phyloP scores from a whole-genome alignment of 2,888 invertebrate species.

The Iphiclides podalirius region DNA sequence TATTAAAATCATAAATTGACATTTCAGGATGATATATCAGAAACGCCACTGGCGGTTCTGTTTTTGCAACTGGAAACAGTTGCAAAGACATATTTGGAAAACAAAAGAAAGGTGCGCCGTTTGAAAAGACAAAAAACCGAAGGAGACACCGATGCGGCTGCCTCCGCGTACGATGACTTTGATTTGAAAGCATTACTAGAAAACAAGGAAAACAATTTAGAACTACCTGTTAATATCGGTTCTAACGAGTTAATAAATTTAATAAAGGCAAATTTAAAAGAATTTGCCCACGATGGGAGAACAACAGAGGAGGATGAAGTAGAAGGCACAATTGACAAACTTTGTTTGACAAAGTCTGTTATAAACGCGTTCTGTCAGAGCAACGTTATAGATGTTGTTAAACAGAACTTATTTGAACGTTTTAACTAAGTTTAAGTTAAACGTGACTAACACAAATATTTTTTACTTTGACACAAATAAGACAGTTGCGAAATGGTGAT shows the following conservation, averaged over 20 bases:
- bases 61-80: constrained; percentile 70
- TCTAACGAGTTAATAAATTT: constrained; percentile 50
- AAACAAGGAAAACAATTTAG: constrained; percentile 49
- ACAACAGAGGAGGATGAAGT: constrained; percentile 52
- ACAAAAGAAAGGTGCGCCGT: constrained; percentile 56
- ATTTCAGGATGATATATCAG: constrained; percentile 68
- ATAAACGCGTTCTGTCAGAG: constrained; percentile 84
- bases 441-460: too few relatives aligned
- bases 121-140: constrained; percentile 64
- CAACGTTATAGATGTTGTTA: constrained; percentile 78
- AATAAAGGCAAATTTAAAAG: constrained; percentile 54
- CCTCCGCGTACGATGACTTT: constrained; percentile 35
- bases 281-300: constrained; percentile 43
- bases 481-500: too few relatives aligned
- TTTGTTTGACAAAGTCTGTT: constrained; percentile 69
- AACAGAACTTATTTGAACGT: constrained; percentile 67
- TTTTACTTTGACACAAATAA: too few relatives aligned
- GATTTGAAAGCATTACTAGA: constrained; percentile 52
- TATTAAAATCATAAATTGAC: too few relatives aligned
- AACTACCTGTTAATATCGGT: constrained; percentile 43
- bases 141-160: constrained; percentile 35
- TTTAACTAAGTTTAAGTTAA: constrained; percentile 35
- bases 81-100: constrained; percentile 55
- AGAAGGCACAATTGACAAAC: constrained; percentile 53
- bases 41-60: constrained; percentile 66